Evolutionary conservation across 2,797 vertebrate species (phyloP).

Genomic region (Silurus aristotelis): DNA sequence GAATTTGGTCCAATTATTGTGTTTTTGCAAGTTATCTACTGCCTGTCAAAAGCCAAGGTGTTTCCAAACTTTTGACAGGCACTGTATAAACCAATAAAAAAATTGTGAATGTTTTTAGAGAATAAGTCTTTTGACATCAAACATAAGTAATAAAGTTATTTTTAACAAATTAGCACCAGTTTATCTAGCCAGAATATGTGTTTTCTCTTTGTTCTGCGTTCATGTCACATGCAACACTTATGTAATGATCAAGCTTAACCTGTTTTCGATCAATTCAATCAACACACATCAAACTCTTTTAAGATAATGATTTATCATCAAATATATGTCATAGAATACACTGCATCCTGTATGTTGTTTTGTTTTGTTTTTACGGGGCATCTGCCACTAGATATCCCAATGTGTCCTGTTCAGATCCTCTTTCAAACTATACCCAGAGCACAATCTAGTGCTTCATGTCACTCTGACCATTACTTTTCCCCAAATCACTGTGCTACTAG

Average conservation of each 20-base stretch:
- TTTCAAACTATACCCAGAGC: neutral
- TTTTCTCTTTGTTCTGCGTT: neutral
- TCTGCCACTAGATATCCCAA: neutral
- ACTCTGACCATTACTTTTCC: neutral
- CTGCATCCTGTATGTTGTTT: neutral
- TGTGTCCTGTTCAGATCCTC: neutral
- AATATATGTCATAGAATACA: slow-evolving; percentile 14
- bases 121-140: neutral
- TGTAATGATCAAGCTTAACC: neutral
- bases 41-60: too few species aligned
- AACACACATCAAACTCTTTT: neutral
- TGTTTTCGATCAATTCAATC: neutral
- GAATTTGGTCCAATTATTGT: too few species aligned
- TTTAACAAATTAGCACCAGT: neutral
- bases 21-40: too few species aligned
- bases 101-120: neutral
- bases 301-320: slow-evolving; percentile 42
- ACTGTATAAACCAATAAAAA: neutral
- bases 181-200: neutral
- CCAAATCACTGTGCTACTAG: neutral
- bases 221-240: neutral
- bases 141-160: neutral
- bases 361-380: neutral
- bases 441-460: neutral
- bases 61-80: too few species aligned